Base-by-base conservation (phyloP, 2,113 vertebrate species). In the Callopanchax toddi region DNA sequence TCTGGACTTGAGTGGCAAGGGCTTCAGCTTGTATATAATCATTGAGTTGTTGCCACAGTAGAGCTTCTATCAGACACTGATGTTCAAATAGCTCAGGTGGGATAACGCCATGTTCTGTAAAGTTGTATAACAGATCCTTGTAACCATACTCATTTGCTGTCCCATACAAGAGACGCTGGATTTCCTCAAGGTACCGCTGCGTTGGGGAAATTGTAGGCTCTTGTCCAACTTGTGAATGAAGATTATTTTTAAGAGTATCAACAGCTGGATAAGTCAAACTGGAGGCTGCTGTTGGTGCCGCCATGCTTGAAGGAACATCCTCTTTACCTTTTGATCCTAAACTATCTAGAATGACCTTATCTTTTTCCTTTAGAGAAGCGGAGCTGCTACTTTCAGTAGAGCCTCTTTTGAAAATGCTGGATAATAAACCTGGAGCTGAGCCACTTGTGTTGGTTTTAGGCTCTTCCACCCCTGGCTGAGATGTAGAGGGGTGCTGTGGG, bases 21-120 rank as follows among this genome's bases (percentile, higher is more conserved):
- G 86, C 81, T 71, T 93, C 90, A 36, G 79, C 67, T 16, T 88
- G 81, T 37, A 82, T 82, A 78, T 91, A 91, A 44, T 92, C 90
- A 79, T 93, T 92, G 11, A 92, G 83, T 76, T 92, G 91, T 70
- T 92, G 91, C 92, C 90, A 93, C 56, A 92, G 71, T 56, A 93
- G 86, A 57, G 82, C 89, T 68, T 93, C 92, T 42, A 92, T 90
- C 18, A 92, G 91, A 81, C 86, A 91, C 45, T 92, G 91, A 56
- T 92, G 88, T 25, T 93, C 92, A 69, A 90, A 92, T 0, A 92
- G 82, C 23, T 93, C 90, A 50, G 88, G 75, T 67, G 86, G 86
- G 86, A 92, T 87, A 25, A 90, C 83, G 32, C 92, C 90, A 72
- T 92, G 67, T 21, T 91, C 87, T 71, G 89, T 87, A 67, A 92